Conservation (phyloP, 1,140 invertebrate species). For the Atta texana region DNA sequence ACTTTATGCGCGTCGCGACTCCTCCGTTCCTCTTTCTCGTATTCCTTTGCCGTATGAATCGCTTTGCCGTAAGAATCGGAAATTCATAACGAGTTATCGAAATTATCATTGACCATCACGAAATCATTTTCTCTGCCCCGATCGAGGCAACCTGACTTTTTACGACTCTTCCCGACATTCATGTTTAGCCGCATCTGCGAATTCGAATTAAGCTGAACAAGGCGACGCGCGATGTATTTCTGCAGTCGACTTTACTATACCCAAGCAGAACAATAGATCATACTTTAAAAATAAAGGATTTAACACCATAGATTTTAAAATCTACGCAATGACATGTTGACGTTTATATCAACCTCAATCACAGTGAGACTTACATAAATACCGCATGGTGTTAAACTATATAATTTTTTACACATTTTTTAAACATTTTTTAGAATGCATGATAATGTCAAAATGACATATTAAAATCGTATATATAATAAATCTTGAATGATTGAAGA, state of each 20-base stretch:
- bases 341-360: too few relatives aligned
- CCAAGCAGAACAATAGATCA: too few relatives aligned
- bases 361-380: too few relatives aligned
- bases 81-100: conserved; percentile 57
- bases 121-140: conserved; percentile 1
- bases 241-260: not conserved
- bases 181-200: not conserved
- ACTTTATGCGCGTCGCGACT: conserved; percentile 52
- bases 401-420: too few relatives aligned
- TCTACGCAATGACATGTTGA: too few relatives aligned
- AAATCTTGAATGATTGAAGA: too few relatives aligned
- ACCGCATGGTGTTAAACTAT: too few relatives aligned
- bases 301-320: too few relatives aligned
- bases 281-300: too few relatives aligned
- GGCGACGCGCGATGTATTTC: not conserved
- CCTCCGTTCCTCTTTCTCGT: not conserved
- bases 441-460: too few relatives aligned
- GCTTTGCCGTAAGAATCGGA: not conserved
- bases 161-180: not conserved
- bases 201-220: not conserved
- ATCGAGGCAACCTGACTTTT: not conserved
- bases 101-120: conserved; percentile 29
- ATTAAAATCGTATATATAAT: too few relatives aligned
- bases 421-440: too few relatives aligned
- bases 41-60: not conserved